Evolutionary conservation across 2,113 vertebrate species (phyloP), one percentile per base, ranked within the genome.

Genomic region (Falcunculus frontatus): DNA sequence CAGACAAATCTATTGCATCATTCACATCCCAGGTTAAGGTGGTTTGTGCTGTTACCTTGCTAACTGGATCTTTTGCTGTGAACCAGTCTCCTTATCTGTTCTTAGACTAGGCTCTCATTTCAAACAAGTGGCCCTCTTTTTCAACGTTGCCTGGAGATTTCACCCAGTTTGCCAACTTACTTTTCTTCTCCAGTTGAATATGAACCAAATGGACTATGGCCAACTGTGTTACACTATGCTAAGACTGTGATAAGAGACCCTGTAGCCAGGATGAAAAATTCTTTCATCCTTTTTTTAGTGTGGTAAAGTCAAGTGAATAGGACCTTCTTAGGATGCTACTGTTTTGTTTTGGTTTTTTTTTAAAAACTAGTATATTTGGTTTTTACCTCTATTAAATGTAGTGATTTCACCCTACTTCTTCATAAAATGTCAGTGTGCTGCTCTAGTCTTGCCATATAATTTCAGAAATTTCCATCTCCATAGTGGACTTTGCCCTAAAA

Each of bases 1-100:
- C 5, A 44, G 25, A 11, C 13, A 2, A 6, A 16, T 52, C 16
- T 53, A 1, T 68, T 0, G 0, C 16, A 10, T 84, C 0, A 1
- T 56, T 84, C 30, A 11, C 8, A 6, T 59, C 33, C 84, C 7
- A 6, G 11, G 27, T 77, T 69, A 50, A 69, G 14, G 18, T 18
- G 18, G 9, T 11, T 77, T 30, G 4, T 65, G 67, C 44, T 72
- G 7, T 6, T 69, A 8, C 26, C 30, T 53, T 33, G 15, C 37
- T 32, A 22, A 59, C 12, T 59, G 35, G 17, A 47, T 55, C 30
- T 52, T 78, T 35, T 79, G 19, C 53, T 49, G 29, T 72, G 57
- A 68, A 22, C 20, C 9, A 32, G 39, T 3, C 18, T 87, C 35
- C 4, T 4, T 53, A 35, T 39, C 44, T 69, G 9, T 50, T 81